Evolutionary conservation across 2,888 invertebrate species (phyloP), one percentile per base, ranked within the genome.

Genomic region (Apodemia hepburni): DNA sequence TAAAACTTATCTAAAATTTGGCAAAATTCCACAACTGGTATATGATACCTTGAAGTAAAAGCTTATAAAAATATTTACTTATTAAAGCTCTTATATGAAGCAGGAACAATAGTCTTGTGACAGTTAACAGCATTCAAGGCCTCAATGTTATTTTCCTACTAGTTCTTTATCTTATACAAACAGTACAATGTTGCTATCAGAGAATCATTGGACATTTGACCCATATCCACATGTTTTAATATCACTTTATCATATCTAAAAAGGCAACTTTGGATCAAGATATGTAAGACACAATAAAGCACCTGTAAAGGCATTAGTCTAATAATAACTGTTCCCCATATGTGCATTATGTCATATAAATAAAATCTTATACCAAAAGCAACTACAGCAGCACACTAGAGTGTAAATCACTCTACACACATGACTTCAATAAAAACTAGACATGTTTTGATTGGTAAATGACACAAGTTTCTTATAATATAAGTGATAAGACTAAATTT

Each of bases 361-460:
- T 83, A 78, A 78, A 77, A 75, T 79, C 73, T 80, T 76, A 80
- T 78, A 69, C 77, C 76, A 78, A 76, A 88, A 89, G 89, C 87
- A 87, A 82, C 80, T 87, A 85, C 82, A 85, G 83, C 84, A 84
- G 84, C 89, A 91, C 89, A 89, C 89, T 65, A 73, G 77, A 84
- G 84, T 79, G 78, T 71, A 70, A 64, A 69, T 78, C 82, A 85
- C 86, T 83, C 88, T 69, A 15, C 79, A 80, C 79, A 81, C 81
- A 85, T 90, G 88, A 90, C 91, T 90, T 89, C 86, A 78, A 81
- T 89, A 90, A 84, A 78, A 90, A 90, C 90, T 89, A 91, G 89
- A 88, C 82, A 84, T 81, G 79, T 77, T 78, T 76, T 78, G 71
- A 76, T 87, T 87, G 85, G 85, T 85, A 86, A 87, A 76, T 75